These are phyloP conservation scores for Oreochromis spilurus DNA, from an alignment of 2,113 vertebrate genomes.

Conservation along the genomic window DNA sequence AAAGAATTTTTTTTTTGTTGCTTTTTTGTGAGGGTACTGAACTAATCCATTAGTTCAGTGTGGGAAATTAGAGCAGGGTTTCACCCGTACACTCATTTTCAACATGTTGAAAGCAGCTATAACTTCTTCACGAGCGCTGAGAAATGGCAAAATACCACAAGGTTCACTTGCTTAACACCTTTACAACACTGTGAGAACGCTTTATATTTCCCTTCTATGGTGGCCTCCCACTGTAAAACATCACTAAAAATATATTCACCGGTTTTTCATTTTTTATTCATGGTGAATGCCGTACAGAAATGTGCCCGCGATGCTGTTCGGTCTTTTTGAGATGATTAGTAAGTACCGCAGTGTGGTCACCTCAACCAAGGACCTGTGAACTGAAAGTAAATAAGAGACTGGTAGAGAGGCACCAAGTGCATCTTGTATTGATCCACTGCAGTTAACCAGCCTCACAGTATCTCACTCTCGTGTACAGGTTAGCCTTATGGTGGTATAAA, in stretches of 20 bases:
- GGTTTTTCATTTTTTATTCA: neutral
- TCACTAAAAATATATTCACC: neutral
- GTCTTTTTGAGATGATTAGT: neutral
- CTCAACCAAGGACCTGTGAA: constrained; percentile 21
- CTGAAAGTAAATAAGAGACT: constrained; percentile 45
- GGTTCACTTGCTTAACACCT: neutral
- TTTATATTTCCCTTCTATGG: neutral
- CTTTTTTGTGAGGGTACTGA: constrained; percentile 40
- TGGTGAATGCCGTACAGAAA: neutral
- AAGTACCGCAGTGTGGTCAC: constrained; percentile 25
- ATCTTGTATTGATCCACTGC: constrained; percentile 44
- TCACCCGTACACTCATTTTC: constrained; percentile 4
- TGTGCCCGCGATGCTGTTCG: neutral
- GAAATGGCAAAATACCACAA: neutral
- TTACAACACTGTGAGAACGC: neutral
- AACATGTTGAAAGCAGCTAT: neutral
- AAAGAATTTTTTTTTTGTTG: constrained; percentile 24
- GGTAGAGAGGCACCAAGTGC: constrained; percentile 21
- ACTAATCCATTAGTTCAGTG: constrained; percentile 14
- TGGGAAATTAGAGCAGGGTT: neutral
- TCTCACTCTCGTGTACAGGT: neutral
- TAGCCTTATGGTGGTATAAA: neutral
- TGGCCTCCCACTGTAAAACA: neutral
- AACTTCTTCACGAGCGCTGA: neutral
- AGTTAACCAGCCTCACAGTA: constrained; percentile 2